phyloP scores from a whole-genome alignment of 2,888 invertebrate genomes.

The Chrysolina haemoptera region DNA sequence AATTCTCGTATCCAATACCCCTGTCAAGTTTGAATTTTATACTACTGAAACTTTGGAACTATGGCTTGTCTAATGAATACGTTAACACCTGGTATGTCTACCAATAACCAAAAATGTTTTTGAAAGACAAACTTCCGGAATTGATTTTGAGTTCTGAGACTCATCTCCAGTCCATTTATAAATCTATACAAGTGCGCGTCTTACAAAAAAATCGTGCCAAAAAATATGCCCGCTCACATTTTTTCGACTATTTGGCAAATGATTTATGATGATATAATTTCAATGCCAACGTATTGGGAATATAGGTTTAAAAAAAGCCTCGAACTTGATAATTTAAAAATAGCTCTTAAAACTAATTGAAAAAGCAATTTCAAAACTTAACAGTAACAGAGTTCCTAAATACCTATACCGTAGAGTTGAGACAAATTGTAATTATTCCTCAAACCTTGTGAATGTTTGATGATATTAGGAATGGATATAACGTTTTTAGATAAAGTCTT shows the following conservation, averaged over 20 bases:
- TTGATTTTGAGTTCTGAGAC: no score
- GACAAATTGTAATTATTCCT: no score
- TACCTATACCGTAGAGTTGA: no score
- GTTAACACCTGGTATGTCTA: no score
- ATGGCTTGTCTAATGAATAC: no score
- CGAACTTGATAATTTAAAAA: constrained; percentile 28
- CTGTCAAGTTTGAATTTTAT: no score
- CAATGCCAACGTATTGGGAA: constrained; percentile 4
- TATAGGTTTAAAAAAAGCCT: neutral
- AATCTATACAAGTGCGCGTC: neutral
- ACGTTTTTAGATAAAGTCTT: constrained; percentile 67
- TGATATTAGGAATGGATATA: constrained; percentile 36
- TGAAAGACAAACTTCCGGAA: no score
- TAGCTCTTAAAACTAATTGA: constrained; percentile 25
- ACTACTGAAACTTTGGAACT: no score
- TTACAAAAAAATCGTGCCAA: constrained; percentile 7
- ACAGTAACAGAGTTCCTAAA: neutral
- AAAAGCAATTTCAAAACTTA: constrained; percentile 20
- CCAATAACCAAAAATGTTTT: no score
- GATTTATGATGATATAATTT: constrained; percentile 3
- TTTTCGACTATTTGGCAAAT: constrained; percentile 17
- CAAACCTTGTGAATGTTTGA: neutral
- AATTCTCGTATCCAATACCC: no score
- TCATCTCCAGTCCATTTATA: neutral
- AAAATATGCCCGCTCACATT: constrained; percentile 4